Conservation (phyloP, 2,797 vertebrate species). For the Sitta carolinensis region DNA sequence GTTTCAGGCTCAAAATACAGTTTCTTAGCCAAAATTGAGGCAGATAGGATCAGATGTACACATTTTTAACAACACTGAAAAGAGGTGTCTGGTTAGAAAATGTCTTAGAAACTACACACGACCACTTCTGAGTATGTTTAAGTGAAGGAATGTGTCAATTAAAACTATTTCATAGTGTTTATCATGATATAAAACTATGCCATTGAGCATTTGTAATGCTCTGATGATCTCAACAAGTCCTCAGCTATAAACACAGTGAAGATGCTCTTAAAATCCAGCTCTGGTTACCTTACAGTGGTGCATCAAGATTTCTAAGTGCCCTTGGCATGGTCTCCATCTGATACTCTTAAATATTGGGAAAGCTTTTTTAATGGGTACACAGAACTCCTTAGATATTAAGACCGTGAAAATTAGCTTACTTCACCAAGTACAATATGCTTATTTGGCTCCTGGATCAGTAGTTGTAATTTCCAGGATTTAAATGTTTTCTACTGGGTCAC, state of each 20-base stretch:
- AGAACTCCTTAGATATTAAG: not conserved
- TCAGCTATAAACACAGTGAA: not conserved
- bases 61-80: not conserved
- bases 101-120: rapidly evolving
- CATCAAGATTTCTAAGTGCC: not conserved
- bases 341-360: not conserved
- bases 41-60: not conserved
- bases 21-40: not conserved
- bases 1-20: not conserved
- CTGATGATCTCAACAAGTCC: not conserved
- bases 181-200: not conserved
- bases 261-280: not conserved
- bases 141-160: not conserved
- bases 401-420: not conserved
- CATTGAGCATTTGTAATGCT: not conserved
- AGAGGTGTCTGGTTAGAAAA: not conserved
- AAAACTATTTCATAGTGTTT: not conserved
- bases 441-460: not conserved
- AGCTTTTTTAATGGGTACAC: not conserved
- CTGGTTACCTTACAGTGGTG: rapidly evolving
- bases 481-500: not conserved
- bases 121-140: not conserved
- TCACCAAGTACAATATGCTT: not conserved
- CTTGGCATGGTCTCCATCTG: rapidly evolving
- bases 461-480: not conserved